Base-by-base conservation (phyloP, 23 tunicate genomes). In the Ascidia mentula region DNA sequence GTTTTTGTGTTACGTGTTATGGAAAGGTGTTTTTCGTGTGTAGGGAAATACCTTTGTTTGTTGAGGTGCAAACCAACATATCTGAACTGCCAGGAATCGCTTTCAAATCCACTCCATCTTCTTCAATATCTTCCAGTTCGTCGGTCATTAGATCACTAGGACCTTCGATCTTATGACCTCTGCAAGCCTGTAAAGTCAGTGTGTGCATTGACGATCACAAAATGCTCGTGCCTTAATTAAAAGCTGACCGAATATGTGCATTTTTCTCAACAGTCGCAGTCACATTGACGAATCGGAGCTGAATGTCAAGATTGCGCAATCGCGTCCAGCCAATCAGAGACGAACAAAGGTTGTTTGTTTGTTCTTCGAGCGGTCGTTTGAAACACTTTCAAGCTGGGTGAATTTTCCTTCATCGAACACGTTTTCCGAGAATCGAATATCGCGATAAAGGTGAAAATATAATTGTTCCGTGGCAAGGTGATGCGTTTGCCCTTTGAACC, bases 301-400 rank as follows among this genome's bases (percentile, higher is more conserved):
- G 65, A 53, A 53, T 53, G 65, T 53, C 65, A 53, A 53, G 65
- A 53, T 53, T 53, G 65, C 65, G 65, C 65, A 53, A 53, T 53
- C 65, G 12, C 65, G 22, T 1, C 28, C 65, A 28, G 24, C 65
- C 65, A 53, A 53, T 53, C 65, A 53, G 4, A 28, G 13, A 28
- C 65, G 13, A 53, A 53, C 65, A 53, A 53, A 53, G 13, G 65
- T 53, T 28, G 24, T 28, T 3, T 53, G 65, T 53, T 53, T 53
- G 24, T 28, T 53, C 24, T 53, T 3, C 65, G 65, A 20, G 65
- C 65, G 12, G 22, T 53, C 28, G 1, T 28, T 53, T 53, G 65
- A 53, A 53, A 53, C 65, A 53, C 24, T 53, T 53, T 28, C 28
- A 20, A 53, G 2, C 65, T 26, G 24, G 65, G 53, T 26, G 4